A percentile compares a stretch with the other conserved stretches of the same genome.
Evolutionary conservation across 2,888 invertebrate genomes (phyloP).

Genomic region (Cryptosula pallasiana): DNA sequence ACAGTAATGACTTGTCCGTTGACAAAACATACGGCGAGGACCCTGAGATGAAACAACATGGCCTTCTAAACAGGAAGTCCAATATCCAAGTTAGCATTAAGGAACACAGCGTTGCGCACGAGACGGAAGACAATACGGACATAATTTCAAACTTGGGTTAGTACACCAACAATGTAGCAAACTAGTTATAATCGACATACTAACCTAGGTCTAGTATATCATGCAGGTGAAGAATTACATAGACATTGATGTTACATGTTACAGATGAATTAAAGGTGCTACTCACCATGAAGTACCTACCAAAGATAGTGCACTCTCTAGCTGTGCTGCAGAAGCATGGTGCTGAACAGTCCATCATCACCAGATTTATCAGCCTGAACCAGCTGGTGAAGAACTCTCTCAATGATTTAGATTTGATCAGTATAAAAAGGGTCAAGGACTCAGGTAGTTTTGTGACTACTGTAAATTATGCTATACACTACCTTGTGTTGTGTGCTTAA

Average conservation of each 20-base stretch:
- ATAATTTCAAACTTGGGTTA: neutral
- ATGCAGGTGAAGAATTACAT: neutral
- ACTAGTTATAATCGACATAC: too few species aligned
- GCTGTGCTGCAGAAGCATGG: slow-evolving; percentile 38
- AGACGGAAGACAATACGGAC: slow-evolving; percentile 5
- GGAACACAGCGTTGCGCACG: neutral
- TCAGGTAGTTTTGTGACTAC: too few species aligned
- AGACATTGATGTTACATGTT: neutral
- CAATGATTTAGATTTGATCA: slow-evolving; percentile 1
- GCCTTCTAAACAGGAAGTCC: slow-evolving; percentile 13
- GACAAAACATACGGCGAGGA: too few species aligned
- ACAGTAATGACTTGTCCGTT: too few species aligned
- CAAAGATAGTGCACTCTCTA: slow-evolving; percentile 39
- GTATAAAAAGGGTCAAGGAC: neutral
- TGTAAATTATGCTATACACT: too few species aligned
- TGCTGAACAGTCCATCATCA: neutral
- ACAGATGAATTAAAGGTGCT: slow-evolving; percentile 23
- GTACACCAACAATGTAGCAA: too few species aligned
- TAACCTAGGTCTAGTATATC: neutral
- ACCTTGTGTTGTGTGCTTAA: too few species aligned
- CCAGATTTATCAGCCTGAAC: neutral
- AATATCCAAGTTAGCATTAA: neutral
- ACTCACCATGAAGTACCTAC: slow-evolving; percentile 35
- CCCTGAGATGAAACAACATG: slow-evolving; percentile 29
- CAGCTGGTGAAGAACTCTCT: neutral